phyloP scores from a whole-genome alignment of 2,113 vertebrate genomes.

The Ophiodon elongatus region DNA sequence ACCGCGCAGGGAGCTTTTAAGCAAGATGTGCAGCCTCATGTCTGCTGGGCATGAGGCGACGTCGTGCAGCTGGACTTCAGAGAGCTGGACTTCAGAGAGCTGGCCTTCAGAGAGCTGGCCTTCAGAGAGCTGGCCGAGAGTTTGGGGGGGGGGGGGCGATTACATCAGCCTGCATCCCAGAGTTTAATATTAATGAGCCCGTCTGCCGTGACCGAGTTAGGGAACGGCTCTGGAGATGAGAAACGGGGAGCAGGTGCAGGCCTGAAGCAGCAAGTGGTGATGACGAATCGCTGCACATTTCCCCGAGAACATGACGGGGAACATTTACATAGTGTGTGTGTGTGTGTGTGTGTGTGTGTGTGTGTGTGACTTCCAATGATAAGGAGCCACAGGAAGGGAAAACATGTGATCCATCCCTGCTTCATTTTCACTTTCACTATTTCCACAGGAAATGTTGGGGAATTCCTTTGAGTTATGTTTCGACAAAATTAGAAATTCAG shows the following conservation, averaged over 20 bases:
- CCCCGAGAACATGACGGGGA: conserved; percentile 10
- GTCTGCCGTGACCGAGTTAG: conserved; percentile 8
- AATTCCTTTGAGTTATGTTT: not conserved
- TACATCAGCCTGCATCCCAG: conserved; percentile 2
- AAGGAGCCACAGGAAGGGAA: not conserved
- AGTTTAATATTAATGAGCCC: conserved; percentile 37
- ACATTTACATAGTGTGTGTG: conserved; percentile 52
- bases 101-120: not conserved
- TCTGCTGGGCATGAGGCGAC: conserved; percentile 33
- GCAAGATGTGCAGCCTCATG: conserved; percentile 36
- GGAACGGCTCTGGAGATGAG: conserved; percentile 17
- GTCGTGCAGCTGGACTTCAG: conserved; percentile 16
- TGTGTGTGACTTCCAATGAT: not conserved
- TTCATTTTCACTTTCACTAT: conserved; percentile 9
- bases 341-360: not conserved
- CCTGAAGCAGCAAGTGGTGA: conserved; percentile 10
- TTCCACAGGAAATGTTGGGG: not conserved
- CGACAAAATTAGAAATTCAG: not conserved
- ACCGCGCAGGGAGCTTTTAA: conserved; percentile 14
- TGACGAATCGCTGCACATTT: conserved; percentile 23
- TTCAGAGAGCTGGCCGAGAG: conserved; percentile 2
- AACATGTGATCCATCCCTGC: not conserved
- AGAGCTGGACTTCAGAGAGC: not conserved
- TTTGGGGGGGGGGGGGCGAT: conserved; percentile 23
- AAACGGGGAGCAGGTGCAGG: conserved; percentile 59